Base-by-base conservation (phyloP, 2,797 vertebrate genomes). In the Sardinella longiceps region DNA sequence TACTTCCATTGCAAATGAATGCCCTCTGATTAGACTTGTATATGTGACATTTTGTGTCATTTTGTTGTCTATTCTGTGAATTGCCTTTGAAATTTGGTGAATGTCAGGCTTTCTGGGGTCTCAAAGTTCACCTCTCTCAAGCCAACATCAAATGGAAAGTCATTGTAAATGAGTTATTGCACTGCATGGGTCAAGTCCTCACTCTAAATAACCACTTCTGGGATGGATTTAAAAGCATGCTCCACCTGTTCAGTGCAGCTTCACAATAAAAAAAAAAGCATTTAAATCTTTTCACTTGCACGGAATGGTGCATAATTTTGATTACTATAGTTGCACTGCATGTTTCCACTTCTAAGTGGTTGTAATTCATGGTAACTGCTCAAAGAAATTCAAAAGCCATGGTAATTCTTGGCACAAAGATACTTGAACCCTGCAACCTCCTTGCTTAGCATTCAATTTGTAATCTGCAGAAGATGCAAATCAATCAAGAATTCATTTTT, bases 11-110 rank as follows among this genome's bases (percentile, higher is more conserved):
- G 5, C 70, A 43, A 43, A 1, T 77, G 33, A 39, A 74, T 43
- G 15, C 33, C 23, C 70, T 18, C 70, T 77, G 70, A 77, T 77
- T 77, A 77, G 33, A 77, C 70, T 77, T 77, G 70, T 39, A 77
- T 70, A 70, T 77, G 70, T 77, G 70, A 43, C 70, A 77, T 77
- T 77, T 77, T 43, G 18, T 5, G 37, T 43, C 23, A 18, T 77
- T 77, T 77, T 77, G 70, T 77, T 77, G 37, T 70, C 7, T 37
- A 7, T 70, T 70, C 18, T 33, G n/a, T 9, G 37, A 77, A 77
- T 77, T 53, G 25, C 51, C 30, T 25, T 37, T 50, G 11, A 46
- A 51, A 14, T 25, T 30, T 50, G 15, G 20, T 77, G 37, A 77
- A 77, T 77, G 70, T 43, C 70, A 77, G 33, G 15, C 30, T 74